A percentile compares a stretch with the other conserved stretches of the same genome.
phyloP scores from a whole-genome alignment of 2,113 vertebrate species.

The Osmerus mordax region DNA sequence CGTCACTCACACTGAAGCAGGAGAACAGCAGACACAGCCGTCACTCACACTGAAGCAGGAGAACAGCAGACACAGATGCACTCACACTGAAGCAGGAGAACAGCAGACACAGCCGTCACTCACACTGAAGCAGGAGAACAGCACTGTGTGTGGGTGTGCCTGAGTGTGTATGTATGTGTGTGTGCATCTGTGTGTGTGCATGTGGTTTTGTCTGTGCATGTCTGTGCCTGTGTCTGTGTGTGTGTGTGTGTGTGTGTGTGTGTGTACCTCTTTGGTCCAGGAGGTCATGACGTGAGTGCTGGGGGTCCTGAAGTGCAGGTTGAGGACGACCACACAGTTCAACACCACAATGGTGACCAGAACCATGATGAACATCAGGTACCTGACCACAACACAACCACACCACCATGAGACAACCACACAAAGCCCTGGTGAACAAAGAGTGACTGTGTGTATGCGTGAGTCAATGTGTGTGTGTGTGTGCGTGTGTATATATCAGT shows the following conservation, averaged over 20 bases:
- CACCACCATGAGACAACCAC: background rate
- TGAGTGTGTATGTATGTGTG: slow-evolving; percentile 7
- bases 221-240: background rate
- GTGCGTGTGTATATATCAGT: slow-evolving; percentile 3
- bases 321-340: slow-evolving; percentile 86
- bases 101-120: no score
- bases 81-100: no score
- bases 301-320: slow-evolving; percentile 92
- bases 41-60: no score
- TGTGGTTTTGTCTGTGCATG: slow-evolving; percentile 1
- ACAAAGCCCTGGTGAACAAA: background rate
- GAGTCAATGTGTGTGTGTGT: background rate
- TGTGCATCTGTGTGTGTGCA: background rate
- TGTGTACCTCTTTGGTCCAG: slow-evolving; percentile 83
- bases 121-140: background rate
- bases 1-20: no score
- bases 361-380: slow-evolving; percentile 95
- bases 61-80: no score
- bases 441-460: background rate
- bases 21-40: no score
- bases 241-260: slow-evolving; percentile 18
- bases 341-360: slow-evolving; percentile 87
- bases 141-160: no score
- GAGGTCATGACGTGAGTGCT: slow-evolving; percentile 90
- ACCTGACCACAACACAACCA: slow-evolving; percentile 68